phyloP scores from a whole-genome alignment of 2,113 vertebrate species.

The Elaphurus davidianus region DNA sequence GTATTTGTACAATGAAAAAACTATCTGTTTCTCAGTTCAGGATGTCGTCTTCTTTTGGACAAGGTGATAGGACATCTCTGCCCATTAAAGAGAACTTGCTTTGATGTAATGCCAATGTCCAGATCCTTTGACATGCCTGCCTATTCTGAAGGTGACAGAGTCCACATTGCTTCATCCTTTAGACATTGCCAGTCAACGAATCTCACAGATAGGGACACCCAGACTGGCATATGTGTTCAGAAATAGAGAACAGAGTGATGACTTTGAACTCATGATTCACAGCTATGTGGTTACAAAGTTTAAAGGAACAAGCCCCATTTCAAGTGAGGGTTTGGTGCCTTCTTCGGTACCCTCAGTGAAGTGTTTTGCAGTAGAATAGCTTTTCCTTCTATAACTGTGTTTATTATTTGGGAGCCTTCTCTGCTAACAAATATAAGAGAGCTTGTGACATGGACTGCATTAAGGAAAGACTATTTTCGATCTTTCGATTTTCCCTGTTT shows the following conservation, averaged over 20 bases:
- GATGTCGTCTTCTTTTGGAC: neutral
- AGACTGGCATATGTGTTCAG: neutral
- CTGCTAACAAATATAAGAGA: neutral
- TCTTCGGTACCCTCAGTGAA: neutral
- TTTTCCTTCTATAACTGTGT: neutral
- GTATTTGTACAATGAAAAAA: conserved; percentile 14
- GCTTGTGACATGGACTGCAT: neutral
- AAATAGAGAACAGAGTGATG: neutral
- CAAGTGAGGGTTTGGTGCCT: neutral
- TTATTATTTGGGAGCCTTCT: neutral
- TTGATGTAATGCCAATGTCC: neutral
- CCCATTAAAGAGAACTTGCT: neutral
- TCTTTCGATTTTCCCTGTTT: neutral
- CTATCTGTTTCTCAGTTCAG: neutral
- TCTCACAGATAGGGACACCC: neutral
- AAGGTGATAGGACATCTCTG: neutral
- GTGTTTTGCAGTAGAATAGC: neutral
- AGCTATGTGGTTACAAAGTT: neutral
- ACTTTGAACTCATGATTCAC: conserved; percentile 6
- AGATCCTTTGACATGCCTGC: neutral
- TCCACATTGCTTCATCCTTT: neutral
- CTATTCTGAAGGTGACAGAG: neutral
- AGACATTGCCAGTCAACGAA: neutral
- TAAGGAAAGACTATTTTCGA: conserved; percentile 7
- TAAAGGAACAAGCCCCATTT: neutral